phyloP scores from a whole-genome alignment of 1,140 invertebrate genomes.

The Chrysomallon squamiferum region DNA sequence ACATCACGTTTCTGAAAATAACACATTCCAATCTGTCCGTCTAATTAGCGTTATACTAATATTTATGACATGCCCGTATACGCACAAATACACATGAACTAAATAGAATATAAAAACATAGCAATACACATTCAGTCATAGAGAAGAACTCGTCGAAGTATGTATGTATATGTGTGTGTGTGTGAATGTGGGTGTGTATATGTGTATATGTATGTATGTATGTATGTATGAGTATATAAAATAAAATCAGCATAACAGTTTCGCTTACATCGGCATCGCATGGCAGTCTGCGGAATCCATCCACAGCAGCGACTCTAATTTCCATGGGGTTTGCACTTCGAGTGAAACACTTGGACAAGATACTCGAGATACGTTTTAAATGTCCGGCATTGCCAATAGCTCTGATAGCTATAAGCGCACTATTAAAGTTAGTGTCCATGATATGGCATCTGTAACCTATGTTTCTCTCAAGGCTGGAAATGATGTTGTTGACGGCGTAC shows the following conservation, averaged over 20 bases:
- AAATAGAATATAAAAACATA: not conserved
- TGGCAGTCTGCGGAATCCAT: conserved; percentile 75
- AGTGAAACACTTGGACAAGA: conserved; percentile 72
- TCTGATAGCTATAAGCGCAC: conserved; percentile 79
- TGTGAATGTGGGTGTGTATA: no score
- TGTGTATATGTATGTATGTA: no score
- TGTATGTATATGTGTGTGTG: no score
- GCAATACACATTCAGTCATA: conserved; percentile 70
- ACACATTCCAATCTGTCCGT: conserved; percentile 9
- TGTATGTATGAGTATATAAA: not conserved
- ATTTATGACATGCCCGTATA: not conserved
- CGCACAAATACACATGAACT: not conserved
- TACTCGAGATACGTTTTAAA: conserved; percentile 69
- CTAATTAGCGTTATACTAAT: not conserved
- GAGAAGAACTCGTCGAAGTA: no score
- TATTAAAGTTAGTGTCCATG: conserved; percentile 72
- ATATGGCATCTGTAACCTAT: conserved; percentile 65
- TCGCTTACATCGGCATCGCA: conserved; percentile 71
- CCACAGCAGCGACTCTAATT: conserved; percentile 79
- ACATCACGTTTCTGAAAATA: conserved; percentile 51
- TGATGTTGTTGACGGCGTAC: conserved; percentile 67
- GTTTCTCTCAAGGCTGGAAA: conserved; percentile 62
- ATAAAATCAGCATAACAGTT: not conserved
- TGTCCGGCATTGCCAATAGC: conserved; percentile 87
- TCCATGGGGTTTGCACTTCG: conserved; percentile 73